phyloP scores from a whole-genome alignment of 2,113 vertebrate species.

The Pelecanus crispus region DNA sequence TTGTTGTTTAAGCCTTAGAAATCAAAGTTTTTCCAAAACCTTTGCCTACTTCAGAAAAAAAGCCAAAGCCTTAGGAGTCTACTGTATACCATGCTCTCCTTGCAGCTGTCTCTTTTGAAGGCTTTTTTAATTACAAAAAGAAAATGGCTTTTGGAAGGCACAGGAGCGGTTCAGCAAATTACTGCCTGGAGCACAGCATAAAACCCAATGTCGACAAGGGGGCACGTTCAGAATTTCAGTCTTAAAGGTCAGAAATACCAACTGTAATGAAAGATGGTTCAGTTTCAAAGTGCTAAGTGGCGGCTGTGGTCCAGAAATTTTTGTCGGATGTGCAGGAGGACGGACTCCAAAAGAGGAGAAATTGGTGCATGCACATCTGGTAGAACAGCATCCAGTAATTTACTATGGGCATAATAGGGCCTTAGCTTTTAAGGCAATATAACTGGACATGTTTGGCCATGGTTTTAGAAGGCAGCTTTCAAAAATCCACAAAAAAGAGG shows the following conservation, averaged over 20 bases:
- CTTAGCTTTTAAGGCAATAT: neutral
- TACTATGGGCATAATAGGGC: neutral
- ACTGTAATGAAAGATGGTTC: neutral
- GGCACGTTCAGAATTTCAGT: neutral
- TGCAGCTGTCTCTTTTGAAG: neutral
- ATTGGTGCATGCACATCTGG: neutral
- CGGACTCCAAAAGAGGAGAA: neutral
- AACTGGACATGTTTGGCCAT: neutral
- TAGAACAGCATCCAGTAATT: neutral
- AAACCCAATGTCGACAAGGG: neutral
- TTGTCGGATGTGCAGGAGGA: neutral
- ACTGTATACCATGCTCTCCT: neutral
- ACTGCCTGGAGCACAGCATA: neutral
- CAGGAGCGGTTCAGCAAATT: constrained; percentile 48
- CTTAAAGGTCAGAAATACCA: constrained; percentile 38
- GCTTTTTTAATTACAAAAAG: constrained; percentile 40
- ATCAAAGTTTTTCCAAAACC: neutral
- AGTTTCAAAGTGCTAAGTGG: neutral
- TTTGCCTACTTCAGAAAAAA: neutral
- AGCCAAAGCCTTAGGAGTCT: neutral
- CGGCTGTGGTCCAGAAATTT: neutral
- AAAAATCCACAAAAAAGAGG: neutral
- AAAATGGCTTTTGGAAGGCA: constrained; percentile 5
- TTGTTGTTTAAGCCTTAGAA: neutral
- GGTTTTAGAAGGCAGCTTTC: neutral